Base-by-base conservation (phyloP, 2,888 invertebrate species). In the Nomada flava region DNA sequence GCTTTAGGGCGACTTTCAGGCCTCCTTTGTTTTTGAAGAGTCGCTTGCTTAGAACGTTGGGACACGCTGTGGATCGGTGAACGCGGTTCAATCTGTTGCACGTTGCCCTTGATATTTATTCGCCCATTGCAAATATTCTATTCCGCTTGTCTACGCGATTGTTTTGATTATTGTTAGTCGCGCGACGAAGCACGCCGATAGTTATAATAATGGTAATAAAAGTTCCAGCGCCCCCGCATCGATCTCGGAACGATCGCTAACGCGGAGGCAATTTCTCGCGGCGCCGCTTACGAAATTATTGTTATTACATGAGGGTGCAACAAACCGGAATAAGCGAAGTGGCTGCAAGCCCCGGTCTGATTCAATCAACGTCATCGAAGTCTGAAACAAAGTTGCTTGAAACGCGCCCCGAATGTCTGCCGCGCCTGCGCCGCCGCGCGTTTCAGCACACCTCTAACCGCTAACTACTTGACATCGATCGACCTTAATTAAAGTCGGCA, bases 401-500 rank as follows among this genome's bases (percentile, higher is more conserved):
- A 81, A 72, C 81, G 67, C 57, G 74, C 44, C 69, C 36, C 69
- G 53, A 74, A 78, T 69, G 68, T 68, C 72, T 63, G 65, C 0
- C 67, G 62, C 73, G 67, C 77, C 7, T 68, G 70, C 76, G 65
- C 62, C 62, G 50, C n/a, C 47, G 18, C 44, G 53, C 55, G 62
- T 62, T 63, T 47, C 69, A 60, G 76, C 64, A 76, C 76, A 52
- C 71, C 72, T 74, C 74, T 75, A 82, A 83, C 83, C 83, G 71
- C 78, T 74, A 82, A 82, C 83, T 82, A 82, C 78, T 83, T 83
- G 78, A 82, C 83, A 83, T 83, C 83, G 83, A 83, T 78, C 83
- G 78, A 82, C 83, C 83, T 83, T 83, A 83, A 83, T 83, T 83
- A 83, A 83, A 82, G 83, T 83, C 77, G 71, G 82, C 83, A 83